phyloP scores from a whole-genome alignment of 2,797 vertebrate species.

The Arvicola amphibius region DNA sequence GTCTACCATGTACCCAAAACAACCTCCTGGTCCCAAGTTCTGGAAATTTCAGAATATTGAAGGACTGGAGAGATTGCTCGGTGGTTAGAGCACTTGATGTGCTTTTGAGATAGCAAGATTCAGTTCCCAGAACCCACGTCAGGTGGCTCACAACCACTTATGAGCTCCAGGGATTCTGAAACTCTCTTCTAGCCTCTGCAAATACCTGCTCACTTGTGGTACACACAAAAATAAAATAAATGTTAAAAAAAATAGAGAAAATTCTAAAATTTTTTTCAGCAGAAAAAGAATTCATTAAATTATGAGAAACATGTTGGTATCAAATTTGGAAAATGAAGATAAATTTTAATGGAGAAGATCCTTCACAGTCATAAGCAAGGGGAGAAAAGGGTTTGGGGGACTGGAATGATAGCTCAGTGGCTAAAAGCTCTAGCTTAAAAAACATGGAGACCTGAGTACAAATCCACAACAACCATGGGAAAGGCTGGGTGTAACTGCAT shows the following conservation, averaged over 20 bases:
- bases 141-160: background rate
- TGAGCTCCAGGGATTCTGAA: background rate
- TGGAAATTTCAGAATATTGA: background rate
- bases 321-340: background rate
- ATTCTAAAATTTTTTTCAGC: background rate
- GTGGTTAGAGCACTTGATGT: background rate
- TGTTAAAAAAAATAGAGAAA: background rate
- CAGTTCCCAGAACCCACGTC: background rate
- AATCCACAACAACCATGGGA: background rate
- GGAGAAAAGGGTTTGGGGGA: too few species aligned
- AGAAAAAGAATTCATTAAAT: background rate
- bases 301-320: background rate
- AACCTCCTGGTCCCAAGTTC: background rate
- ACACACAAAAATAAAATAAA: background rate
- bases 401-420: background rate
- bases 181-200: background rate
- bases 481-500: too few species aligned
- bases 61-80: background rate
- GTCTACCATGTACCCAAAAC: background rate
- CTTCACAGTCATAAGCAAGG: background rate
- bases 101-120: background rate
- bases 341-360: conserved; percentile 13
- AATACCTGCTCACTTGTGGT: background rate
- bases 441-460: background rate
- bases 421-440: background rate